Conservation (phyloP, 2,113 vertebrate species). For the Scatophagus argus region DNA sequence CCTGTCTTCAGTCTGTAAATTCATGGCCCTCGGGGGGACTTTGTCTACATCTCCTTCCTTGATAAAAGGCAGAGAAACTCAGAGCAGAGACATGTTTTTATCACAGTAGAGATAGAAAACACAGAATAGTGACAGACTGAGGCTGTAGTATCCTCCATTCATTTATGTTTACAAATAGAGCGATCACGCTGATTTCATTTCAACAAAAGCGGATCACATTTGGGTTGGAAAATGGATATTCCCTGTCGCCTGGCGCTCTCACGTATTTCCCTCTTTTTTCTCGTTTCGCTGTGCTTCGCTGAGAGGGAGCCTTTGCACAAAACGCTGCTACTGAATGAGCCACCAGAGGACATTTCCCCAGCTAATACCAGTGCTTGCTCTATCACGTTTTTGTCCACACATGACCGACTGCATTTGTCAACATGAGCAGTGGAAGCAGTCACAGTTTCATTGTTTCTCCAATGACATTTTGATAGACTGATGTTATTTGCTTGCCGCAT, state of each 20-base stretch:
- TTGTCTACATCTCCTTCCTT: slow-evolving; percentile 12
- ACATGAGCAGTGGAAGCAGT: slow-evolving; percentile 52
- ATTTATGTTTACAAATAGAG: slow-evolving; percentile 48
- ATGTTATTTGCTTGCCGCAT: slow-evolving; percentile 62
- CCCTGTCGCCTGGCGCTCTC: slow-evolving; percentile 17
- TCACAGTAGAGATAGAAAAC: slow-evolving; percentile 22
- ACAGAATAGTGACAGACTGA: slow-evolving; percentile 30
- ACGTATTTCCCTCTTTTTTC: slow-evolving; percentile 29
- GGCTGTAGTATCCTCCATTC: slow-evolving; percentile 1
- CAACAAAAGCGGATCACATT: slow-evolving; percentile 61
- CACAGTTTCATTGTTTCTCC: slow-evolving; percentile 52
- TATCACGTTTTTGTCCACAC: slow-evolving; percentile 51
- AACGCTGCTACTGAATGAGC: slow-evolving; percentile 38
- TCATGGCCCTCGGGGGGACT: background rate
- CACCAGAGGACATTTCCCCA: slow-evolving; percentile 41
- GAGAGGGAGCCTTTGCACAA: slow-evolving; percentile 47
- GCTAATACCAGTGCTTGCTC: slow-evolving; percentile 33
- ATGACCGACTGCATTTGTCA: slow-evolving; percentile 50
- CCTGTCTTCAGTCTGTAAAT: background rate
- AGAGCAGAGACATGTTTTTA: slow-evolving; percentile 15
- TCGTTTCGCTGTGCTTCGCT: background rate
- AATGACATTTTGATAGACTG: slow-evolving; percentile 70
- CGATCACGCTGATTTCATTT: slow-evolving; percentile 64
- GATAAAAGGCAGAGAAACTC: slow-evolving; percentile 24
- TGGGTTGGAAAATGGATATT: slow-evolving; percentile 47